A percentile compares a stretch with the other conserved stretches of the same genome.
phyloP scores from a whole-genome alignment of 2,888 invertebrate species.

The Microctonus hyperodae region DNA sequence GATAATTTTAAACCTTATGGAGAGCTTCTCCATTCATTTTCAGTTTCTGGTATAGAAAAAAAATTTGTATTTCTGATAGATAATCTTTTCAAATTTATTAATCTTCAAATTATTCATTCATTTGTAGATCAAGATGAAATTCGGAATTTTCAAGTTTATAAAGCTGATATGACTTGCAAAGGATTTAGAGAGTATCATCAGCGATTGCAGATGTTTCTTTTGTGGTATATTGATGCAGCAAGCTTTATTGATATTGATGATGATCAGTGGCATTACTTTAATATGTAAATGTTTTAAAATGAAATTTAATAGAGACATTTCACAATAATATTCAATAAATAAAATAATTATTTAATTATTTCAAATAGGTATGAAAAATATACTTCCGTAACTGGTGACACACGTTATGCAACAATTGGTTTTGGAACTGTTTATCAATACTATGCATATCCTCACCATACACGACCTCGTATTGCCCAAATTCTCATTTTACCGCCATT shows the following conservation, averaged over 20 bases:
- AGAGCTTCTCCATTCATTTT: constrained; percentile 71
- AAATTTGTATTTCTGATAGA: no score
- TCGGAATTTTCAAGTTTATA: constrained; percentile 80
- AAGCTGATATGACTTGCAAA: constrained; percentile 73
- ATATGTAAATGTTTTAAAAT: constrained; percentile 69
- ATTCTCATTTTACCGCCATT: constrained; percentile 92
- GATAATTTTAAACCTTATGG: constrained; percentile 81
- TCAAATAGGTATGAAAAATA: constrained; percentile 74
- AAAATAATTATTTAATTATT: not conserved
- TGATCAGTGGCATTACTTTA: constrained; percentile 88
- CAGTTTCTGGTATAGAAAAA: constrained; percentile 61
- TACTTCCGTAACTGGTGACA: constrained; percentile 67
- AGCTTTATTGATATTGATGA: constrained; percentile 93
- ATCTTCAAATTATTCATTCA: not conserved
- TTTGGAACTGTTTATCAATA: constrained; percentile 94
- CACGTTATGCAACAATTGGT: constrained; percentile 80
- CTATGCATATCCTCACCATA: constrained; percentile 89
- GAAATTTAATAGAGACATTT: not conserved
- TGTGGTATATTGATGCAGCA: constrained; percentile 97
- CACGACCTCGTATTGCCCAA: constrained; percentile 91
- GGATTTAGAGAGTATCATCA: constrained; percentile 83
- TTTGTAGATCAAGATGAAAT: constrained; percentile 52
- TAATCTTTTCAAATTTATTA: not conserved
- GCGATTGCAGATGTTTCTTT: constrained; percentile 86
- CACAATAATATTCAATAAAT: not conserved